Evolutionary conservation across 2,797 vertebrate species (phyloP).

Genomic region (Etheostoma perlongum): DNA sequence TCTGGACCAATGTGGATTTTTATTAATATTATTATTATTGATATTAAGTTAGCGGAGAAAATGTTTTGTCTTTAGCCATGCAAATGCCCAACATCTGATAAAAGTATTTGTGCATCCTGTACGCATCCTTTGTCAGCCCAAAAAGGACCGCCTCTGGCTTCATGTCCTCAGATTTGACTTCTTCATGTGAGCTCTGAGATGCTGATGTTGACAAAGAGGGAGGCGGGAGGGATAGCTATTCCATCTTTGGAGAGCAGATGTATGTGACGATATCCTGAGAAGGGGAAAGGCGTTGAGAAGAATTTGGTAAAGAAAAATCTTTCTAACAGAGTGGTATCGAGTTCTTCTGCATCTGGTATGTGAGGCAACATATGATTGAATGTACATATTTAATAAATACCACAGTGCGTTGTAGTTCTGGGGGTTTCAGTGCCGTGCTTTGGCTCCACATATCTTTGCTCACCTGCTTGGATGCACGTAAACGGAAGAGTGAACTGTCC

Average conservation of each 20-base stretch:
- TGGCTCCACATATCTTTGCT: slow-evolving; percentile 27
- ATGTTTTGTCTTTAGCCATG: not conserved
- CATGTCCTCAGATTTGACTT: not conserved
- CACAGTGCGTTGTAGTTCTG: not conserved
- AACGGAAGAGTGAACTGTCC: slow-evolving; percentile 92
- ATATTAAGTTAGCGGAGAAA: not conserved
- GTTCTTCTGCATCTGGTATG: not conserved
- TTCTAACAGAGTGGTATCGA: not conserved
- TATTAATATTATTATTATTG: too few species aligned
- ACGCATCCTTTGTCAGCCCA: not conserved
- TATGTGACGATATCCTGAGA: slow-evolving; percentile 90
- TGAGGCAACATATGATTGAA: not conserved
- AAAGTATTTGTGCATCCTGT: not conserved
- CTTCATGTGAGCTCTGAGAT: slow-evolving; percentile 76
- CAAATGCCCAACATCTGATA: not conserved
- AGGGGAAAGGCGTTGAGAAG: not conserved
- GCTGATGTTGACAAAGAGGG: slow-evolving; percentile 90
- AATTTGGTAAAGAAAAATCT: not conserved
- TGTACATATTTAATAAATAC: not conserved
- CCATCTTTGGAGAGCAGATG: slow-evolving; percentile 93
- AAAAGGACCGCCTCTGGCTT: not conserved
- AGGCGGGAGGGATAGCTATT: slow-evolving; percentile 89
- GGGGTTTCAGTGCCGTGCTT: not conserved
- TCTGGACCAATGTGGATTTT: too few species aligned
- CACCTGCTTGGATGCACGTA: slow-evolving; percentile 87